Base-by-base conservation (phyloP, 1,140 invertebrate genomes). In the Listronotus bonariensis region DNA sequence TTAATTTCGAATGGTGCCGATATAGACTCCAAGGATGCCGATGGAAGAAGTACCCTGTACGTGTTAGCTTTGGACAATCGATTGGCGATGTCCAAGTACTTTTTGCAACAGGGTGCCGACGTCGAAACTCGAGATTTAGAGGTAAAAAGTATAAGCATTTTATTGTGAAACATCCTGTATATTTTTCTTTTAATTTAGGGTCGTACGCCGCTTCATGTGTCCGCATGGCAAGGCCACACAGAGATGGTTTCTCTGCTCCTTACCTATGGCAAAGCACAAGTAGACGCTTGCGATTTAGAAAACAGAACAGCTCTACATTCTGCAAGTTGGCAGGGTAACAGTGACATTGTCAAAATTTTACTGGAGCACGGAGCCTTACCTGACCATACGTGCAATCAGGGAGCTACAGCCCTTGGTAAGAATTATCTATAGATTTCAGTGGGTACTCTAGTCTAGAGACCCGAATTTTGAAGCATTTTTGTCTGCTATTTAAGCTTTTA, bases 281-380 rank as follows among this genome's bases (percentile, higher is more conserved):
- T 96, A 0, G 93, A 97, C 77, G 92, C 92, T 0, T 88, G 90
- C 54, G 96, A 98, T 78, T 87, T 92, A 74, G 95, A 97, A 76
- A 87, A 88, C 49, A 83, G 95, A 41, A 96, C 94, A 0, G 91
- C 95, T 6, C 78, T 97, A 59, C 95, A 97, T 80, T 95, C 92
- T 14, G 95, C 95, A n/a, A 91, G 93, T 51, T 97, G 95, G 95
- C 92, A 96, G 77, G 95, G 95, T 8, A 92, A 96, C 72, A 86
- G 88, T 18, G 85, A 88, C 54, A 92, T 95, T 38, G 93, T 97
- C 42, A 84, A 89, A 52, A 80, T 96, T 38, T 80, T 98, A 9
- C 80, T 96, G 12, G 87, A 90, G 73, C 85, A 88, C 68, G 88
- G 89, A 6, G 91, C 94, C 0, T 81, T 84, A 60, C 91, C 94